Evolutionary conservation across 2,888 invertebrate genomes (phyloP).

Genomic region (Stenichneumon culpator): DNA sequence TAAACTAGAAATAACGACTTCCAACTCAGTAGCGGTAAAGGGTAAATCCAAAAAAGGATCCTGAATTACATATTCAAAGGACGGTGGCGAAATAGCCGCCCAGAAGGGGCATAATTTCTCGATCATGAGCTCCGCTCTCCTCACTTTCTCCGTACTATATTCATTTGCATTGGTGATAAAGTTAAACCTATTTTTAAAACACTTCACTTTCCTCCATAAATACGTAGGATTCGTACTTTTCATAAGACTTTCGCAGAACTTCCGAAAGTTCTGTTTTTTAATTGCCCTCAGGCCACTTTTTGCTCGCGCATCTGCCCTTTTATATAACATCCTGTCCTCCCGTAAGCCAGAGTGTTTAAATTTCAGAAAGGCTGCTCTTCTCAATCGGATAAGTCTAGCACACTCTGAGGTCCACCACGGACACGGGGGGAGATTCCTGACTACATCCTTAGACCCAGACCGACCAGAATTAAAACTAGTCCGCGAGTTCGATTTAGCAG

Average conservation of each 20-base stretch:
- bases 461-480: too few species aligned
- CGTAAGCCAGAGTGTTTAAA: conserved; percentile 2
- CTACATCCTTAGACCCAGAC: background rate
- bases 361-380: conserved; percentile 31
- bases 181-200: conserved; percentile 50
- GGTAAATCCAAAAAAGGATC: conserved; percentile 36
- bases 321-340: background rate
- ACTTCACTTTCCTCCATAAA: conserved; percentile 47
- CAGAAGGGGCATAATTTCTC: conserved; percentile 30
- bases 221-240: conserved; percentile 44
- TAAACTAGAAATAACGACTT: conserved; percentile 38
- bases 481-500: background rate
- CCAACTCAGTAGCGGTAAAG: conserved; percentile 32
- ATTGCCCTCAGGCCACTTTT: conserved; percentile 24
- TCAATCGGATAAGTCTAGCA: conserved; percentile 23
- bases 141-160: conserved; percentile 30
- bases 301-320: conserved; percentile 10
- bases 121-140: background rate
- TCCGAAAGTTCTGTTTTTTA: conserved; percentile 39
- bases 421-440: background rate
- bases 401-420: conserved; percentile 56
- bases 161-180: conserved; percentile 32
- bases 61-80: conserved; percentile 7
- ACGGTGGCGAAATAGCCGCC: background rate
- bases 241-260: conserved; percentile 22